phyloP scores from a whole-genome alignment of 1,140 invertebrate species.

The Ctenoplectra terminalis region DNA sequence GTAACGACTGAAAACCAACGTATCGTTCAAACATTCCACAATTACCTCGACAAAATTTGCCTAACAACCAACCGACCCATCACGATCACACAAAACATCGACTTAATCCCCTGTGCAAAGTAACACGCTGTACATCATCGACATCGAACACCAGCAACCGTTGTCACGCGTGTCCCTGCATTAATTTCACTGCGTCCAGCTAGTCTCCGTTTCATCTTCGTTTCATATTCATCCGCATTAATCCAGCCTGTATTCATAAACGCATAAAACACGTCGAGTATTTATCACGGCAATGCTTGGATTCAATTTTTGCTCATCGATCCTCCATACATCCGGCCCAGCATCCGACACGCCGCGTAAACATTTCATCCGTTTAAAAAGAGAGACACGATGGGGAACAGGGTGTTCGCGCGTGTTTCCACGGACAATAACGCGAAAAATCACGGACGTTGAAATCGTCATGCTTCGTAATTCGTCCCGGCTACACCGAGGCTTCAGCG shows the following conservation, averaged over 20 bases:
- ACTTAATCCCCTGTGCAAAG: neutral
- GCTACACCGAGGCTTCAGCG: neutral
- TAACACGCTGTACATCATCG: neutral
- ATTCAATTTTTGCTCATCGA: conserved; percentile 9
- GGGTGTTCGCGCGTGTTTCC: neutral
- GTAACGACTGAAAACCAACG: too few relatives aligned
- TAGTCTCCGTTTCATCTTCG: neutral
- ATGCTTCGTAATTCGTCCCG: neutral
- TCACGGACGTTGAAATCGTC: neutral
- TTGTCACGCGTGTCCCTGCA: neutral
- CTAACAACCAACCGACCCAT: too few relatives aligned
- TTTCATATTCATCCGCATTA: neutral
- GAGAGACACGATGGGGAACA: neutral
- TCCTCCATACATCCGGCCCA: too few relatives aligned
- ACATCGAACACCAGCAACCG: neutral
- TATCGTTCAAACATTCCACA: too few relatives aligned
- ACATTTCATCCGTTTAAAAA: neutral
- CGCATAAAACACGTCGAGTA: neutral
- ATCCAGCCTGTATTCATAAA: neutral
- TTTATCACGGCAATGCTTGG: neutral
- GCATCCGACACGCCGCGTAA: neutral
- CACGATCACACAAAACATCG: neutral
- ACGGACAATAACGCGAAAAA: neutral
- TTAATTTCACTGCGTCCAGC: neutral
- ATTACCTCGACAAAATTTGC: too few relatives aligned